Base-by-base conservation (phyloP, 2,888 invertebrate genomes). In the Itoplectis maculator region DNA sequence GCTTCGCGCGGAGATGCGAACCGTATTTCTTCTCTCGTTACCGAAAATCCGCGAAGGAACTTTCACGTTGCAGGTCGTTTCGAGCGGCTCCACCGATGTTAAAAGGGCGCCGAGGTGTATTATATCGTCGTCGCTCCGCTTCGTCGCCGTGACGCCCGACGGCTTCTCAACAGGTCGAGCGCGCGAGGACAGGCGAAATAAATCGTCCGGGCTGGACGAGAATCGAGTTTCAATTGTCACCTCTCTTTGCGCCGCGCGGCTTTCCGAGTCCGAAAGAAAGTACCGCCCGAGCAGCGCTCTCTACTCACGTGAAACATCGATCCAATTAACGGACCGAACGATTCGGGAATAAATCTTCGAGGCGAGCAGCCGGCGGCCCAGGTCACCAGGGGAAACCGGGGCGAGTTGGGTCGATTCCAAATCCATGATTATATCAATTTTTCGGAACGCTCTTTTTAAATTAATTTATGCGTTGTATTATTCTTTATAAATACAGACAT, bases 251-350 rank as follows among this genome's bases (percentile, higher is more conserved):
- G 18, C 29, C 13, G 15, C 29, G 49, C 59, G 49, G 49, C 69
- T 74, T 66, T 82, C 40, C 42, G 29, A 72, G 45, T 29, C 11
- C 20, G 49, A 72, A 86, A 84, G 86, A 87, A 87, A 89, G 86
- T 77, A 63, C 72, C 61, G 56, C 82, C 37, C 82, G 61, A 37
- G 59, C 77, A 68, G 80, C 73, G 79, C 66, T 81, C 82, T 75
- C 81, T 66, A 70, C 75, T 63, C 75, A 73, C 75, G 84, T 59
- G 69, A 84, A 79, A 84, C 85, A 83, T 76, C 87, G 86, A 85
- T 88, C 87, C 88, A 89, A 88, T 89, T 88, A 89, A 89, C 85
- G 79, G 61, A 81, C 81, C 79, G 80, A 82, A 82, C 79, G 79
- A 88, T 87, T 86, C 85, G 47, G 81, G 65, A 87, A 54, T 54